Percentiles rank a stretch among this genome's conserved stretches.
These are phyloP conservation scores for Drosophila multiciliata DNA, from an alignment of 2,888 invertebrate species.

Conservation along the genomic window DNA sequence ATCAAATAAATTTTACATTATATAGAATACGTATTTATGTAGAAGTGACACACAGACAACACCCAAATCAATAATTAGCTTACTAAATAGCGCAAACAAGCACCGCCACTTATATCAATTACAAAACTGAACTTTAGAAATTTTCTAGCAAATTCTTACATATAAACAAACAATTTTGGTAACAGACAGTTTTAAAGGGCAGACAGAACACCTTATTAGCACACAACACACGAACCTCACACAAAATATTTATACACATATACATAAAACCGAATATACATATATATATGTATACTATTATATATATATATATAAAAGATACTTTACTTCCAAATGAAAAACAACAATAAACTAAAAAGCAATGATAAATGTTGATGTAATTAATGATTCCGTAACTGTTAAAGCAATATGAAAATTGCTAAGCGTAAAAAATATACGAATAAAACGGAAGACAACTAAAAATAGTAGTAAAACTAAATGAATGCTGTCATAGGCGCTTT, in stretches of 20 bases:
- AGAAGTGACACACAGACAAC: constrained; percentile 32
- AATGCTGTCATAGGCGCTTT: constrained; percentile 20
- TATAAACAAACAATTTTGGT: constrained; percentile 29
- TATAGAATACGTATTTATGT: constrained; percentile 29
- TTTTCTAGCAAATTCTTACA: constrained; percentile 45
- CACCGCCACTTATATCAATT: constrained; percentile 77
- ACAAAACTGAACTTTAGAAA: constrained; percentile 37
- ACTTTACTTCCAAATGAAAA: constrained; percentile 49
- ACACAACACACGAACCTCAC: constrained; percentile 78
- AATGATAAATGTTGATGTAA: constrained; percentile 48
- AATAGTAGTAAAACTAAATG: constrained; percentile 6
- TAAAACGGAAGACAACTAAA: constrained; percentile 7
- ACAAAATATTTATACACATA: constrained; percentile 52
- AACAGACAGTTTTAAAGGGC: constrained; percentile 26
- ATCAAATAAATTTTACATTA: constrained; percentile 6
- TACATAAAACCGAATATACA: constrained; percentile 27
- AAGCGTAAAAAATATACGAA: neutral
- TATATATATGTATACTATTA: constrained; percentile 4
- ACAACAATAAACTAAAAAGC: constrained; percentile 39
- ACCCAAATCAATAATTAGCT: constrained; percentile 49
- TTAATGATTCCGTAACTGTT: constrained; percentile 40
- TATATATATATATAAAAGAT: constrained; percentile 23
- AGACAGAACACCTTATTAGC: constrained; percentile 50
- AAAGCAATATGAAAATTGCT: constrained; percentile 60
- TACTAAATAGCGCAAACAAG: constrained; percentile 51